Percentiles rank a stretch among this genome's conserved stretches.
These are phyloP conservation scores for Nomada flava DNA, from an alignment of 2,888 invertebrate species.

Conservation along the genomic window DNA sequence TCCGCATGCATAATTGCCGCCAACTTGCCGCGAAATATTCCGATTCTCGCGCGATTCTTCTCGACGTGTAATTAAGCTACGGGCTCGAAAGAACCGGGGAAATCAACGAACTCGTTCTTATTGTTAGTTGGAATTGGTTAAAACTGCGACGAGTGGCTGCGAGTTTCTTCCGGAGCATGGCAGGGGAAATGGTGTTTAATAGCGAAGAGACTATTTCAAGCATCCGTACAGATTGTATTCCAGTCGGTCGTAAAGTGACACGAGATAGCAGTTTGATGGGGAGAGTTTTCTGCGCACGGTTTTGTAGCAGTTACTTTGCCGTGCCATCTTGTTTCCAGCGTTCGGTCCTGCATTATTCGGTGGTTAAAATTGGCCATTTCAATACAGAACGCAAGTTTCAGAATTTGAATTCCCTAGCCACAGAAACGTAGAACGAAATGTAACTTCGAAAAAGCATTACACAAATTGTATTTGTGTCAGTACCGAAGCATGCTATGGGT, in stretches of 20 bases:
- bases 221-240: not conserved
- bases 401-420: too few relatives aligned
- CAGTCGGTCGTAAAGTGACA: not conserved
- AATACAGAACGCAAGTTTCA: too few relatives aligned
- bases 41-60: conserved; percentile 13
- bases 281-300: not conserved
- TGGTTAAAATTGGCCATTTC: too few relatives aligned
- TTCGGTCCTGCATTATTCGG: too few relatives aligned
- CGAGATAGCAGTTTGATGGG: not conserved
- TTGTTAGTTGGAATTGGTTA: not conserved
- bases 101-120: conserved; percentile 2
- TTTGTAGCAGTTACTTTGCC: not conserved
- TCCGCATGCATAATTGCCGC: conserved; percentile 58
- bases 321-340: too few relatives aligned
- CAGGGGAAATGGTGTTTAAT: not conserved
- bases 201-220: not conserved
- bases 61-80: conserved; percentile 23
- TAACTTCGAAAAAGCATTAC: not conserved
- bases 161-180: too few relatives aligned
- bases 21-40: conserved; percentile 13
- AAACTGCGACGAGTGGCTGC: not conserved
- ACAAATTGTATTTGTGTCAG: not conserved
- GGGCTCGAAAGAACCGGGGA: not conserved
- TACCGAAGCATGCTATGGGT: not conserved
- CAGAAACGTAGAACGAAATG: too few relatives aligned